Evolutionary conservation across 1,140 invertebrate genomes (phyloP).

Genomic region (Drosophila funebris): DNA sequence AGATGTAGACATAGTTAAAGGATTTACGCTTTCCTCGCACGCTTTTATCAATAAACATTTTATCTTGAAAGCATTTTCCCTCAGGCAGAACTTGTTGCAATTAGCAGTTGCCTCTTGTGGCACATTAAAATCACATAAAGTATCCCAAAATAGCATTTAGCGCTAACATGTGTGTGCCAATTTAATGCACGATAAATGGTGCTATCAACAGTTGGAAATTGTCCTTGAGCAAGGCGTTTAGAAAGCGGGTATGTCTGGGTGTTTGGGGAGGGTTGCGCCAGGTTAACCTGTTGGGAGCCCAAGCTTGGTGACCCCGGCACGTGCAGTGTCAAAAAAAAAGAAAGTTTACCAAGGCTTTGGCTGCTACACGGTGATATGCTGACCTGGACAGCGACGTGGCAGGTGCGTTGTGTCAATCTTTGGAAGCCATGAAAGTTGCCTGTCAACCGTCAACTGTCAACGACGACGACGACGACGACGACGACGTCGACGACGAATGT

Average conservation of each 20-base stretch:
- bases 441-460: slow-evolving; percentile 20
- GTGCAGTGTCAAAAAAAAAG: slow-evolving; percentile 31
- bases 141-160: slow-evolving; percentile 11
- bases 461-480: background rate
- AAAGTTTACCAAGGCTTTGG: slow-evolving; percentile 21
- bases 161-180: slow-evolving; percentile 1
- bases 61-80: background rate
- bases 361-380: slow-evolving; percentile 30
- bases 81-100: slow-evolving; percentile 12
- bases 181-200: slow-evolving; percentile 14
- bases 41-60: too few relatives aligned
- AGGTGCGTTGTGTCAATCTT: slow-evolving; percentile 60
- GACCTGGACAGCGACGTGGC: slow-evolving; percentile 44
- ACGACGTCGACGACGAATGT: slow-evolving; percentile 36
- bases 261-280: too few relatives aligned
- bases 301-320: slow-evolving; percentile 33
- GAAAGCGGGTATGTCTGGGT: too few relatives aligned
- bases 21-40: too few relatives aligned
- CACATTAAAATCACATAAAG: slow-evolving; percentile 22
- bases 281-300: slow-evolving; percentile 1
- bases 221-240: background rate
- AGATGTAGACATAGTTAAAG: too few relatives aligned
- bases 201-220: slow-evolving; percentile 21
- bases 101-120: slow-evolving; percentile 15
- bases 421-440: slow-evolving; percentile 21